phyloP scores from a whole-genome alignment of 1,140 invertebrate genomes.

The Philotrypesis tridentata region DNA sequence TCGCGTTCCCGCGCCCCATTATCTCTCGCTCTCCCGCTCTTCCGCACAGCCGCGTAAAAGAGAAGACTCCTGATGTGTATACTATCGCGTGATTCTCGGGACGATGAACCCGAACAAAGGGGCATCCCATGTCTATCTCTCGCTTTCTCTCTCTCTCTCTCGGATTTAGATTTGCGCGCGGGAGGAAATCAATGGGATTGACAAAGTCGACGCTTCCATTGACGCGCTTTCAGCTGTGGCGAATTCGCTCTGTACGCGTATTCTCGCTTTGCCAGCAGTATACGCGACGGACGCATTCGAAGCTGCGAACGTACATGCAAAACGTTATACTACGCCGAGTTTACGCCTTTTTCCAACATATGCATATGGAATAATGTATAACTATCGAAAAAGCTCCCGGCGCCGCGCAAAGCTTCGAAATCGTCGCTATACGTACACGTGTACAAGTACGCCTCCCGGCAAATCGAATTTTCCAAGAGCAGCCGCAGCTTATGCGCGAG shows the following conservation, averaged over 20 bases:
- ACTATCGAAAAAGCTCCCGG: too few species aligned
- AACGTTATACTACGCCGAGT: too few species aligned
- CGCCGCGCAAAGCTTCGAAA: background rate
- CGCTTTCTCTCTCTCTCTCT: too few species aligned
- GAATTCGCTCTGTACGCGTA: too few species aligned
- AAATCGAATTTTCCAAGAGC: background rate
- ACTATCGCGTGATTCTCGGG: background rate
- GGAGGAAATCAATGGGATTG: slow-evolving; percentile 34
- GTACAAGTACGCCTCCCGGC: background rate
- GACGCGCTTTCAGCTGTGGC: slow-evolving; percentile 7
- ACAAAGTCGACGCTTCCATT: slow-evolving; percentile 37
- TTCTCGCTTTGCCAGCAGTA: too few species aligned
- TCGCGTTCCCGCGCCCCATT: background rate
- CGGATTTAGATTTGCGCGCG: background rate
- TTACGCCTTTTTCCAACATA: too few species aligned
- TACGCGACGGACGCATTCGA: too few species aligned
- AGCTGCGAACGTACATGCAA: too few species aligned
- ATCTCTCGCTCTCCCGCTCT: background rate
- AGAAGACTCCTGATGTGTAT: background rate
- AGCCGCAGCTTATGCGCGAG: background rate
- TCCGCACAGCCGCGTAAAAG: background rate
- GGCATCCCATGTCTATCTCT: background rate
- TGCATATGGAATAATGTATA: too few species aligned
- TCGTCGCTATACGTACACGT: too few species aligned
- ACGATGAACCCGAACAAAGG: slow-evolving; percentile 18